These are phyloP conservation scores for Emydoidea blandingii DNA, from an alignment of 2,797 vertebrate genomes.

Conservation along the genomic window DNA sequence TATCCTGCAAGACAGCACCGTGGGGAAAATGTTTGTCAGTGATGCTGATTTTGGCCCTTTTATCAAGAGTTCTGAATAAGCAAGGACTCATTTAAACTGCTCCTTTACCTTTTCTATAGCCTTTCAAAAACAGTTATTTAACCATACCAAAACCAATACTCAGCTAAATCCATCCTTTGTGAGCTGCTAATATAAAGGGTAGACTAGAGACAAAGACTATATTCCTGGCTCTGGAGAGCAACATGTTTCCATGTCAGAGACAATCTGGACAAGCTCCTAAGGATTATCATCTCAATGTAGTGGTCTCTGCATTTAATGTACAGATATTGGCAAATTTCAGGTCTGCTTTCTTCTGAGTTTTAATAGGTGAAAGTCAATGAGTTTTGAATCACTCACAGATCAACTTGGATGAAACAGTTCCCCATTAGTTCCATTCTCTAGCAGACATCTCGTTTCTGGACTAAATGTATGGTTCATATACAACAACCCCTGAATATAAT, in stretches of 20 bases:
- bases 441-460: neutral
- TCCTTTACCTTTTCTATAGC: neutral
- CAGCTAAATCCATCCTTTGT: neutral
- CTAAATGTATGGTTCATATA: neutral
- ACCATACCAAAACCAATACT: conserved; percentile 1
- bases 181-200: neutral
- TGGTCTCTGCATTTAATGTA: neutral
- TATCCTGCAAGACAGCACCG: neutral
- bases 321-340: neutral
- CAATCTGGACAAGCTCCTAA: neutral
- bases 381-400: neutral
- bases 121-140: neutral
- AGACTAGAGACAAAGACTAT: neutral
- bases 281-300: neutral
- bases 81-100: neutral
- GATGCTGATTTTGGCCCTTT: neutral
- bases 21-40: neutral
- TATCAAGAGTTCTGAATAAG: neutral
- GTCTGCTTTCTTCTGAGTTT: neutral
- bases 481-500: neutral
- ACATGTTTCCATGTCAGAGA: neutral
- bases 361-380: neutral
- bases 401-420: neutral
- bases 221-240: neutral
- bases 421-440: neutral